phyloP scores from a whole-genome alignment of 2,113 vertebrate species.

The Callithrix jacchus region DNA sequence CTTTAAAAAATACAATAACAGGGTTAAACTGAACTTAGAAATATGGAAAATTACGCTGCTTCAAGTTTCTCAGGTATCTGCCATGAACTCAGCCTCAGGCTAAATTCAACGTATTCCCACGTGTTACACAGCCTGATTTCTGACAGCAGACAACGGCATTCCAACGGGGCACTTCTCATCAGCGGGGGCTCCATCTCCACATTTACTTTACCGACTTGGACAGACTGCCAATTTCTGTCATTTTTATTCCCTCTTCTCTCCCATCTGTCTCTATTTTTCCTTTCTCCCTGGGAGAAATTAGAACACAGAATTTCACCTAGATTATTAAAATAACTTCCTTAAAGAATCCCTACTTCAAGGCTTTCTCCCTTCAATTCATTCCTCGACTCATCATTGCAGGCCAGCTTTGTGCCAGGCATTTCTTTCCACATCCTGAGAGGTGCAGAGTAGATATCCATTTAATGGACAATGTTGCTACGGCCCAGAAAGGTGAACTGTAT shows the following conservation, averaged over 20 bases:
- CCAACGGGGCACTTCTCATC: not conserved
- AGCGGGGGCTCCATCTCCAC: not conserved
- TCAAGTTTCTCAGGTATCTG: not conserved
- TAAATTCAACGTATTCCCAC: not conserved
- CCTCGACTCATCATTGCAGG: not conserved
- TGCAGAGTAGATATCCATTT: no score
- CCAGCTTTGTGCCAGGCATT: not conserved
- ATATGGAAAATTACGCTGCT: not conserved
- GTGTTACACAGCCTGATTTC: not conserved
- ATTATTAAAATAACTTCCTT: not conserved
- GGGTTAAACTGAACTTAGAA: slow-evolving; percentile 11
- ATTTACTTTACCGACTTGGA: not conserved
- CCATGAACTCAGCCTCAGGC: not conserved
- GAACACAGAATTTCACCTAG: not conserved
- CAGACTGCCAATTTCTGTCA: not conserved
- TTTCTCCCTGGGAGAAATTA: not conserved
- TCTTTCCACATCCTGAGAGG: not conserved
- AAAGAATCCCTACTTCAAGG: not conserved
- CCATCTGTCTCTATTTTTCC: not conserved
- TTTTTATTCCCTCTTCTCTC: not conserved
- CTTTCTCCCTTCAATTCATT: not conserved
- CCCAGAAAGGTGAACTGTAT: not conserved
- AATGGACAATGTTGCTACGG: not conserved
- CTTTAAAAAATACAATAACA: not conserved
- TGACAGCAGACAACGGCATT: not conserved